These are phyloP conservation scores for Monomorium pharaonis DNA, from an alignment of 1,140 invertebrate species.

Conservation along the genomic window DNA sequence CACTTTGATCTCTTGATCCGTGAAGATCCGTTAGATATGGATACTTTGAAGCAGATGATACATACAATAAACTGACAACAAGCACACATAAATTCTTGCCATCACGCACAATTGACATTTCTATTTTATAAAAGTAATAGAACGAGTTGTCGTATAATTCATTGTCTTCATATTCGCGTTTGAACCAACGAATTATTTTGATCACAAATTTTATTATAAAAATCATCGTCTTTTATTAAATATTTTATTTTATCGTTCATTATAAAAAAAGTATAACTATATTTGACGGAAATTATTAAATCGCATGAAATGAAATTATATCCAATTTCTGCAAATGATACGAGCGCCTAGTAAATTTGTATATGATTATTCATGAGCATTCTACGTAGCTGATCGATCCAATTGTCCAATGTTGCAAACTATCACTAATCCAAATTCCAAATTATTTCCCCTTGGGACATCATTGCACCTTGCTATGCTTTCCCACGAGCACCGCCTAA, in stretches of 20 bases:
- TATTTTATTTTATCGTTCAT: not conserved
- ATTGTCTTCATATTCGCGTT: not conserved
- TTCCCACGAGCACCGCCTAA: constrained; percentile 42
- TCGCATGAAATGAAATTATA: not conserved
- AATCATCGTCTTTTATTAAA: not conserved
- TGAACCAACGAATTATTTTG: not conserved
- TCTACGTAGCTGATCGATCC: constrained; percentile 13
- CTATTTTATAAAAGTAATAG: not conserved
- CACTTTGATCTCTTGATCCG: not conserved
- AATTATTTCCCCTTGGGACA: constrained; percentile 19
- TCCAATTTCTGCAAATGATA: not conserved
- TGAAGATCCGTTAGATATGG: not conserved
- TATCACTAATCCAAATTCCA: constrained; percentile 26
- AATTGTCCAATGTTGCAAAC: constrained; percentile 41
- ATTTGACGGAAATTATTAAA: not conserved
- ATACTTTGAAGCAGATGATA: not conserved
- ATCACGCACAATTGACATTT: not conserved
- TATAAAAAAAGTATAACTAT: not conserved
- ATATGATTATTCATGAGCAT: constrained; percentile 36
- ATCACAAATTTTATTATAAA: not conserved
- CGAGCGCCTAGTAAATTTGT: not conserved
- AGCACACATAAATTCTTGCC: not conserved
- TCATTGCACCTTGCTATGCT: constrained; percentile 45
- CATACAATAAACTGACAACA: not conserved
- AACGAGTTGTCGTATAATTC: not conserved